These are phyloP conservation scores for Tetrao urogallus DNA, from an alignment of 2,113 vertebrate genomes.

Conservation along the genomic window DNA sequence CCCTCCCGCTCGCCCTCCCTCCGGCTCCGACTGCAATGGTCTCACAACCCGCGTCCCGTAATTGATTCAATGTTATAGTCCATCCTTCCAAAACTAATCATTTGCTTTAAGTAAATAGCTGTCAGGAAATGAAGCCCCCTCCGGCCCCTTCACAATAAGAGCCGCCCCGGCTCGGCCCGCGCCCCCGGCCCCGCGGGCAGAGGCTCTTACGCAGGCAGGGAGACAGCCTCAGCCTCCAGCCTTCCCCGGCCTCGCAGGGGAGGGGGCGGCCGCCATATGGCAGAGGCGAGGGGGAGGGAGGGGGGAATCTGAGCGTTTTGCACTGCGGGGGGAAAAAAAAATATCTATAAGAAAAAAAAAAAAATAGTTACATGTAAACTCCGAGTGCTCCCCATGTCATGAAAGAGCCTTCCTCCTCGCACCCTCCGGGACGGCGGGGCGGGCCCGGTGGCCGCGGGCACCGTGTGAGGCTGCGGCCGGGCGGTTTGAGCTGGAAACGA, in stretches of 20 bases:
- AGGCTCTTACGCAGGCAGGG: constrained; percentile 79
- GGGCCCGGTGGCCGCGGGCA: not conserved
- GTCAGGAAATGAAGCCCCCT: constrained; percentile 89
- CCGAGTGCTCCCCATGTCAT: constrained; percentile 54
- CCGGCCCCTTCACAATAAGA: constrained; percentile 88
- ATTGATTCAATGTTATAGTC: constrained; percentile 94
- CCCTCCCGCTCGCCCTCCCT: constrained; percentile 76
- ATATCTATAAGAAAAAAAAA: not conserved
- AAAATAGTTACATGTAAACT: constrained; percentile 59
- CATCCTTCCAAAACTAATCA: constrained; percentile 93
- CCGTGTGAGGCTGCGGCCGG: not conserved
- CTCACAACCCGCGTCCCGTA: constrained; percentile 87
- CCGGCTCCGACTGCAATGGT: constrained; percentile 78
- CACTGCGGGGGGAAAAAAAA: not conserved
- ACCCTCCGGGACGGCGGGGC: not conserved
- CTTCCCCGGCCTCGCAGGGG: constrained; percentile 70
- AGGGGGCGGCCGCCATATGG: constrained; percentile 75
- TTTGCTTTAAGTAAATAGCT: constrained; percentile 95
- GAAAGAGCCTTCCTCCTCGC: constrained; percentile 41
- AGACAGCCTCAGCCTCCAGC: constrained; percentile 68
- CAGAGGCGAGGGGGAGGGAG: constrained; percentile 50
- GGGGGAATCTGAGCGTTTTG: not conserved
- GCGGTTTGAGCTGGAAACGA: constrained; percentile 30
- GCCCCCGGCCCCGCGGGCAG: constrained; percentile 52
- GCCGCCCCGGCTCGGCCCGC: constrained; percentile 46